Conservation (phyloP, 2,113 vertebrate species). For the Alethe castanea region DNA sequence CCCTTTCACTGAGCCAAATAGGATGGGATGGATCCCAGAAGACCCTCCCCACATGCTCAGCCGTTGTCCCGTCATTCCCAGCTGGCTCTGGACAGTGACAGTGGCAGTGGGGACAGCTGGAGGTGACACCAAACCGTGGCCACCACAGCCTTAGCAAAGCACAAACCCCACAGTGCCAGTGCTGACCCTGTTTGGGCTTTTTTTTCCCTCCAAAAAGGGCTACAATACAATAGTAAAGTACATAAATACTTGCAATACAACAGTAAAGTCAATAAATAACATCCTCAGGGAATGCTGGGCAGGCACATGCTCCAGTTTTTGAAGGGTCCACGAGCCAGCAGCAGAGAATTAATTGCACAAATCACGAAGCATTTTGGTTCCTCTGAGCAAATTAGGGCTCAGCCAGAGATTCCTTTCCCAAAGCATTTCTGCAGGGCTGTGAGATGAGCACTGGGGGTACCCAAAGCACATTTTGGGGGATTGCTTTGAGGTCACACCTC, state of each 20-base stretch:
- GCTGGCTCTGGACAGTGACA: neutral
- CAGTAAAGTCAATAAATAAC: neutral
- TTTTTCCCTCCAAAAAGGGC: neutral
- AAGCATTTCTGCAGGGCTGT: neutral
- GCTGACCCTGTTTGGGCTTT: neutral
- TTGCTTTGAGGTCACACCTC: neutral
- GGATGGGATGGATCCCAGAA: neutral
- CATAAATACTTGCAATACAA: no score
- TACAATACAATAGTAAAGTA: no score
- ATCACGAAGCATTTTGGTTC: neutral
- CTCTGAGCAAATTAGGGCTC: neutral
- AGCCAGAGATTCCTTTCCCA: neutral
- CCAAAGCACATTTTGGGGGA: neutral
- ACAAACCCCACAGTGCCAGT: fast-evolving
- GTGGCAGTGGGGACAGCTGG: neutral
- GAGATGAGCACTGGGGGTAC: fast-evolving
- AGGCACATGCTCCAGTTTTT: neutral
- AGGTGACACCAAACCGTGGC: neutral
- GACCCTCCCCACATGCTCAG: neutral
- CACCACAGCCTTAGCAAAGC: neutral
- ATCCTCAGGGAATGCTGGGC: neutral
- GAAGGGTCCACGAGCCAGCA: neutral
- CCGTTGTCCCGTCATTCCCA: fast-evolving
- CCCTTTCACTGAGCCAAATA: neutral
- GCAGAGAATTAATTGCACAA: neutral